A percentile compares a stretch with the other conserved stretches of the same genome.
phyloP scores from a whole-genome alignment of 1,140 invertebrate species.

The Melanaphis sacchari region DNA sequence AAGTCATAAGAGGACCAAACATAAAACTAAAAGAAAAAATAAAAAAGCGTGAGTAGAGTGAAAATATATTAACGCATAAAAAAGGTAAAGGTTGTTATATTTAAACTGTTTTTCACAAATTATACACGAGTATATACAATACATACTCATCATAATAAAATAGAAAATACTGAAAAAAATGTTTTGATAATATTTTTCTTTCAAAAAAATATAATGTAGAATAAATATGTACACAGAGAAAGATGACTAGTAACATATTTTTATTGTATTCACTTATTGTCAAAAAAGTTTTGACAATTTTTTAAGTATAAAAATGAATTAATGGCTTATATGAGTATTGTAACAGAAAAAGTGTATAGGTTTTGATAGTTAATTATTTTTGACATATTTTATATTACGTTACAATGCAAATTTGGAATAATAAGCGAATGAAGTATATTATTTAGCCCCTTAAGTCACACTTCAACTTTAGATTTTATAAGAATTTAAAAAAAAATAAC shows the following conservation, averaged over 20 bases:
- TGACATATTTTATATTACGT: not conserved
- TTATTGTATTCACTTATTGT: not conserved
- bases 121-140: not conserved
- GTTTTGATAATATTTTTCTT: not conserved
- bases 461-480: not conserved
- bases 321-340: not conserved
- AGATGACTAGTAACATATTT: not conserved
- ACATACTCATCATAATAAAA: not conserved
- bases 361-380: not conserved
- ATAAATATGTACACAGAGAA: not conserved
- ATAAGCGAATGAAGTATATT: not conserved
- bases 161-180: not conserved
- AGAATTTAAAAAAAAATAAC: not conserved
- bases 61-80: conserved; percentile 6
- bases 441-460: not conserved
- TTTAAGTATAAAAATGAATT: not conserved
- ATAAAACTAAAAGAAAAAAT: not conserved
- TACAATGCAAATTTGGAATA: not conserved
- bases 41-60: not conserved
- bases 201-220: not conserved
- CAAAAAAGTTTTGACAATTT: not conserved
- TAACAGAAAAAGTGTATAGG: too few relatives aligned
- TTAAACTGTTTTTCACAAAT: not conserved
- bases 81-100: not conserved
- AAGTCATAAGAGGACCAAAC: not conserved